phyloP scores from a whole-genome alignment of 37 sponge, comb jelly and placozoan genomes.

The Hexactinellida sp. region DNA sequence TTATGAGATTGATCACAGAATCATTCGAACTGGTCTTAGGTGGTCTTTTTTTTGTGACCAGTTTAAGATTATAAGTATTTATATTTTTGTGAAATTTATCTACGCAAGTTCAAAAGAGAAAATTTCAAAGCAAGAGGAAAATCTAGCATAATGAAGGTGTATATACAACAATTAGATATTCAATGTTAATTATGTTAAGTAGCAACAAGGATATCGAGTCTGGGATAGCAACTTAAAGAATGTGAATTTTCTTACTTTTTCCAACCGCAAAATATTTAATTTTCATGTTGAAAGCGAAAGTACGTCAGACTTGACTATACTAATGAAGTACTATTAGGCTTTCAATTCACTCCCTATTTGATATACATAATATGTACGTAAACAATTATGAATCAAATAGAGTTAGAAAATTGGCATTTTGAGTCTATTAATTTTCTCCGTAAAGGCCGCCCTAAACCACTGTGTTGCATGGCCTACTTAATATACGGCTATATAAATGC shows the following conservation, averaged over 20 bases:
- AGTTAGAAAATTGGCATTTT: too few species aligned
- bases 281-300: too few species aligned
- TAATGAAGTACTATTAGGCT: not conserved
- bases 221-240: too few species aligned
- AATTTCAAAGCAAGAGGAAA: not conserved
- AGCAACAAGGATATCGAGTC: too few species aligned
- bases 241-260: not conserved
- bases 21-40: not conserved
- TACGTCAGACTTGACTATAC: not conserved
- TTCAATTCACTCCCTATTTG: not conserved
- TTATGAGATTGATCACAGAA: not conserved
- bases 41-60: not conserved
- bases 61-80: not conserved
- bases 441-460: not conserved
- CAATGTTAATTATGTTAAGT: too few species aligned
- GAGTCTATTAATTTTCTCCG: not conserved
- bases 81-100: not conserved
- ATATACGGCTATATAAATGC: too few species aligned
- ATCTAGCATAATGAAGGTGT: not conserved
- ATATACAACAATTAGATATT: not conserved
- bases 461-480: too few species aligned
- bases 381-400: not conserved
- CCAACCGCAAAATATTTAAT: not conserved
- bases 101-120: not conserved
- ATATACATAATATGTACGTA: not conserved